Evolutionary conservation across 2,797 vertebrate genomes (phyloP).

Genomic region (Chelonia mydas): DNA sequence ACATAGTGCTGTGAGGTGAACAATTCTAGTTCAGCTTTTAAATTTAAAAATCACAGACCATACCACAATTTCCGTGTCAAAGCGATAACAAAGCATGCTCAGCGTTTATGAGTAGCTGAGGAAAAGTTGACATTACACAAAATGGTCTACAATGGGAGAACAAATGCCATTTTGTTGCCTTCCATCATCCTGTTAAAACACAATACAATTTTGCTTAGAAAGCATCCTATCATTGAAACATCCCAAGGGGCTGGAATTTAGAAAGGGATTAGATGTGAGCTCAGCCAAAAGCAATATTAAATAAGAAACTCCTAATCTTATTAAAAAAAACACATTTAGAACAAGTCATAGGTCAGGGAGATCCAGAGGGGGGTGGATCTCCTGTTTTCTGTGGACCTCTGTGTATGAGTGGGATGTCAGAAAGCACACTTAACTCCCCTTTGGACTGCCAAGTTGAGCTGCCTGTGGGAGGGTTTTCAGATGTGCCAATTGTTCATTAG

Average conservation of each 20-base stretch:
- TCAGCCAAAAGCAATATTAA: neutral
- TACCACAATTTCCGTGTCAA: neutral
- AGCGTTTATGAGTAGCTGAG: neutral
- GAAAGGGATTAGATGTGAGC: neutral
- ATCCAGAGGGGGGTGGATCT: neutral
- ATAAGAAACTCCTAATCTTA: neutral
- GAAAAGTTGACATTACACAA: neutral
- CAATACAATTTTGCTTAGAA: neutral
- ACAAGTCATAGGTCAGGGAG: neutral
- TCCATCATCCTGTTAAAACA: neutral
- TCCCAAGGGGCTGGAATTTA: neutral
- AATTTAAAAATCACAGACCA: neutral
- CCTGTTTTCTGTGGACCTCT: neutral
- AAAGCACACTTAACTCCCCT: fast-evolving
- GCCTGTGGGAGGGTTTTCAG: neutral
- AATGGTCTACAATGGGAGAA: neutral
- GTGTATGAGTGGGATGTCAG: neutral
- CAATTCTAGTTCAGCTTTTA: neutral
- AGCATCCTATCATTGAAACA: neutral
- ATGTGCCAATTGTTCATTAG: neutral
- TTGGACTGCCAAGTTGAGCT: neutral
- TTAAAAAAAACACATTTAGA: neutral
- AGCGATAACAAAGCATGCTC: neutral
- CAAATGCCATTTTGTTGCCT: neutral
- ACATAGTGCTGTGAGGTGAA: neutral